Evolutionary conservation across 2,113 vertebrate species (phyloP).

Genomic region (Ictalurus punctatus): DNA sequence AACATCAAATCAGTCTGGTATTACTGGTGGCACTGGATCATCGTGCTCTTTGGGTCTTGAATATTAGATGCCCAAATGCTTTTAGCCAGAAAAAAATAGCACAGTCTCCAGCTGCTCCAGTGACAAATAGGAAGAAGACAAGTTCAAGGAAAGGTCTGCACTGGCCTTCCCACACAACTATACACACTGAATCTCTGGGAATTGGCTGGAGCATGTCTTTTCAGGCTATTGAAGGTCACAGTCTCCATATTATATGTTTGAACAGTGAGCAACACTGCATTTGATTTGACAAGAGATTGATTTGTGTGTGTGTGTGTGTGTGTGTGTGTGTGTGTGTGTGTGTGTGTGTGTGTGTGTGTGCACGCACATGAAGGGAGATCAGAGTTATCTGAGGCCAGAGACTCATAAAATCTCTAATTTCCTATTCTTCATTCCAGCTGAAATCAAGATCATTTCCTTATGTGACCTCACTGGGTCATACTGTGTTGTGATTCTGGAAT

Average conservation of each 20-base stretch:
- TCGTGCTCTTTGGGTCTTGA: not conserved
- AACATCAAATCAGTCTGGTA: not conserved
- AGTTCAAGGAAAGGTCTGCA: not conserved
- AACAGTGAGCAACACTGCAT: not conserved
- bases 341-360: conserved; percentile 12
- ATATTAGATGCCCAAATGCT: conserved; percentile 1
- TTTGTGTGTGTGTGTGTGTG: not conserved
- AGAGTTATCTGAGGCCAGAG: not conserved
- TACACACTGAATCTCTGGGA: not conserved
- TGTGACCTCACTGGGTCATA: not conserved
- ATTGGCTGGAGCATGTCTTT: not conserved
- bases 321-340: not conserved
- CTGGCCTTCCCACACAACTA: conserved; percentile 8
- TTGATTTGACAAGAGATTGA: conserved; percentile 7
- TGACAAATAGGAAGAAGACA: conserved; percentile 17
- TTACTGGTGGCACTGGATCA: not conserved
- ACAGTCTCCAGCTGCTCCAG: conserved; percentile 4
- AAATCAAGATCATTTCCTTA: conserved; percentile 9
- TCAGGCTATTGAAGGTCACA: not conserved
- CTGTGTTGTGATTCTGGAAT: conserved; percentile 19
- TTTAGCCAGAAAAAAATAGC: conserved; percentile 1
- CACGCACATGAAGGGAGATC: not conserved
- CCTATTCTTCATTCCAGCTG: not conserved
- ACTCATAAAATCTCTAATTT: conserved; percentile 17
- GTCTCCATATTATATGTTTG: not conserved